A percentile compares a stretch with the other conserved stretches of the same genome.
Evolutionary conservation across 2,888 invertebrate genomes (phyloP).

Genomic region (Synanthedon tipuliformis): DNA sequence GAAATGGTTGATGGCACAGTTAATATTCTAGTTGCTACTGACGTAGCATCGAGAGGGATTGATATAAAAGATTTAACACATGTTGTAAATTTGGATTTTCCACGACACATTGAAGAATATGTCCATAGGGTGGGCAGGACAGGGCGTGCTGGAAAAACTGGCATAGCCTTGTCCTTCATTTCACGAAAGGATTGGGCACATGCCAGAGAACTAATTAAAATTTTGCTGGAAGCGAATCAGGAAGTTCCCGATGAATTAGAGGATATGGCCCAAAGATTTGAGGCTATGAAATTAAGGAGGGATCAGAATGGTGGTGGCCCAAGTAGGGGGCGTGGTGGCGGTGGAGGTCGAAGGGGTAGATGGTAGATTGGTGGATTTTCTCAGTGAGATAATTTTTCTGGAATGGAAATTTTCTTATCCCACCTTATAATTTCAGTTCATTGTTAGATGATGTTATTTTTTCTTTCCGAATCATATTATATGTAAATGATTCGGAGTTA

Average conservation of each 20-base stretch:
- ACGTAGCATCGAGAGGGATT: conserved; percentile 93
- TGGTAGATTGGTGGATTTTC: neutral
- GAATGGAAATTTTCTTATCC: no score
- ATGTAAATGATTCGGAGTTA: no score
- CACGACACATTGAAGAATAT: conserved; percentile 94
- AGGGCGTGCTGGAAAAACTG: conserved; percentile 89
- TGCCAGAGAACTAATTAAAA: conserved; percentile 84
- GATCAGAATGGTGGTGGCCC: conserved; percentile 63
- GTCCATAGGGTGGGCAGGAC: conserved; percentile 96
- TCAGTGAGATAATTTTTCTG: no score
- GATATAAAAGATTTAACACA: conserved; percentile 92
- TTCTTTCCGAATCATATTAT: no score
- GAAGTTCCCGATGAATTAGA: conserved; percentile 81
- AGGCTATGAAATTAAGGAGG: conserved; percentile 74
- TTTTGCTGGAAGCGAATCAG: conserved; percentile 89
- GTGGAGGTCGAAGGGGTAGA: conserved; percentile 28
- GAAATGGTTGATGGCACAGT: conserved; percentile 85
- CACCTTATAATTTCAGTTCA: no score
- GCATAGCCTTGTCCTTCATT: conserved; percentile 85
- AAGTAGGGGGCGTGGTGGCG: conserved; percentile 38
- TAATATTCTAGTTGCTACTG: conserved; percentile 90
- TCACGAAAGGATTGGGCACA: conserved; percentile 85
- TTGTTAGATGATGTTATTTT: no score
- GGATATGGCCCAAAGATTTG: conserved; percentile 81
- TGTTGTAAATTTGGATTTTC: conserved; percentile 94